Percentiles rank a stretch among this genome's conserved stretches.
Evolutionary conservation across 2,797 vertebrate species (phyloP).

Genomic region (Crocodylus rhombifer): DNA sequence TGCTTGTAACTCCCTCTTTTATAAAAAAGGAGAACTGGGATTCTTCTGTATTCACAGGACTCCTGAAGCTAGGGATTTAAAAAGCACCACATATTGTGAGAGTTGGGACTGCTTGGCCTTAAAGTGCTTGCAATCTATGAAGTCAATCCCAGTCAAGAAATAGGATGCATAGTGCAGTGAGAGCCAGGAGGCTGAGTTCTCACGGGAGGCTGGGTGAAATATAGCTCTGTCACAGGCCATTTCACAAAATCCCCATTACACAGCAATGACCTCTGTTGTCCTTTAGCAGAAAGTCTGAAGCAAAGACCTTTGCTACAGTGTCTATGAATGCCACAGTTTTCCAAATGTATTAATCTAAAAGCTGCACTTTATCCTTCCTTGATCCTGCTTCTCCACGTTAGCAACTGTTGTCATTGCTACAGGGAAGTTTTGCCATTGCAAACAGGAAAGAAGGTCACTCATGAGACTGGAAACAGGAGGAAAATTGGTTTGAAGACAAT

Average conservation of each 20-base stretch:
- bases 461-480: not conserved
- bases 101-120: too few species aligned
- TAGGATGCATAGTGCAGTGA: too few species aligned
- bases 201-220: too few species aligned
- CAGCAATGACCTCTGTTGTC: too few species aligned
- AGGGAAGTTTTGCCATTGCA: constrained; percentile 28
- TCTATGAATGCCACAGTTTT: not conserved
- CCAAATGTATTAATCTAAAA: not conserved
- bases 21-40: too few species aligned
- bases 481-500: not conserved
- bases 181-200: too few species aligned
- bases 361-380: not conserved
- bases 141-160: too few species aligned
- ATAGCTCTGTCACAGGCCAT: not conserved
- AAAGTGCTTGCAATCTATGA: too few species aligned
- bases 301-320: not conserved
- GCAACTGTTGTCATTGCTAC: not conserved
- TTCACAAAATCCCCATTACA: not conserved
- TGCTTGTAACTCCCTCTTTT: too few species aligned
- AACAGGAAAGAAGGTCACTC: constrained; percentile 18
- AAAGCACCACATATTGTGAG: too few species aligned
- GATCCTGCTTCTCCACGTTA: too few species aligned
- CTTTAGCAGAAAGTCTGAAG: not conserved
- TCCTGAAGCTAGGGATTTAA: too few species aligned
- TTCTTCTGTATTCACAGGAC: not conserved